phyloP scores from a whole-genome alignment of 1,140 invertebrate genomes.

The Euborellia annulipes region DNA sequence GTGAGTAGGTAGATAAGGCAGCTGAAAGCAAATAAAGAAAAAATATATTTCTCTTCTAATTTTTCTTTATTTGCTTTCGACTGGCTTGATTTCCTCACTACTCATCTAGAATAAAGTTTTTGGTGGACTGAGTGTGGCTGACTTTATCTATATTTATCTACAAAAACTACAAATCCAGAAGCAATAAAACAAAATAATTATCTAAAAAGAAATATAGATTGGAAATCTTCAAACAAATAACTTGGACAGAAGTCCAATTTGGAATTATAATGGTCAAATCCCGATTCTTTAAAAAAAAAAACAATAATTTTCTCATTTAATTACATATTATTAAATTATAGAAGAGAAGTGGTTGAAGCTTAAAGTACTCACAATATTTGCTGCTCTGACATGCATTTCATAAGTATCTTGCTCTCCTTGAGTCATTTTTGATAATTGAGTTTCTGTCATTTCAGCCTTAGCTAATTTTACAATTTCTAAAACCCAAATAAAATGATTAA shows the following conservation, averaged over 20 bases:
- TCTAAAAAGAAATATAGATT: neutral
- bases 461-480: slow-evolving; percentile 85
- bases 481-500: slow-evolving; percentile 23
- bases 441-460: slow-evolving; percentile 73
- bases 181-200: neutral
- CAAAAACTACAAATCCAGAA: no score
- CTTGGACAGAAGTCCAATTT: no score
- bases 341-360: neutral
- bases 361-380: slow-evolving; percentile 60
- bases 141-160: no score
- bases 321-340: neutral
- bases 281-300: neutral
- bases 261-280: neutral
- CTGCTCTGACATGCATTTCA: slow-evolving; percentile 90
- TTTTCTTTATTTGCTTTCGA: no score
- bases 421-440: slow-evolving; percentile 70
- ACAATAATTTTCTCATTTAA: neutral
- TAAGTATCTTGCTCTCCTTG: slow-evolving; percentile 90
- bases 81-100: no score
- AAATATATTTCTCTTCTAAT: no score
- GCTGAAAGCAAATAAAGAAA: no score
- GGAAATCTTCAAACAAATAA: neutral
- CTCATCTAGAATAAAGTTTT: no score
- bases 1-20: no score
- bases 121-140: no score